phyloP scores from a whole-genome alignment of 2,113 vertebrate genomes.

The Polypterus senegalus region DNA sequence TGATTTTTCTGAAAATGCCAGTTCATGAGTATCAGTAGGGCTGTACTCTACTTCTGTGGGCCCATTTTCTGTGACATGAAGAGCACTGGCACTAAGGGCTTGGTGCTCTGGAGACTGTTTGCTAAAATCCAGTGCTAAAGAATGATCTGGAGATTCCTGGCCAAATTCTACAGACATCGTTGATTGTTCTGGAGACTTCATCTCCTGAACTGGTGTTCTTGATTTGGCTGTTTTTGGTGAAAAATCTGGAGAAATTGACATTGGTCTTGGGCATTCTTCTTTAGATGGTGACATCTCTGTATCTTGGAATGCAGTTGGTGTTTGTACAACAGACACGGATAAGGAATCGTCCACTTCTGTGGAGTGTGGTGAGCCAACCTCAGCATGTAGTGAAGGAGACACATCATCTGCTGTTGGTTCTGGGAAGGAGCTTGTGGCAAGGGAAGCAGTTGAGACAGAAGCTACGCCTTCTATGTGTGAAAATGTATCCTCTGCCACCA shows the following conservation, averaged over 20 bases:
- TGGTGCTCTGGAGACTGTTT: conserved; percentile 84
- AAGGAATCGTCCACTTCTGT: conserved; percentile 95
- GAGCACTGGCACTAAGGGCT: conserved; percentile 35
- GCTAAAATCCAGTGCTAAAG: conserved; percentile 81
- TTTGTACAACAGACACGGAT: conserved; percentile 89
- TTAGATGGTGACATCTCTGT: conserved; percentile 83
- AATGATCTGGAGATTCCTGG: conserved; percentile 83
- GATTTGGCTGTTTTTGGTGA: conserved; percentile 77
- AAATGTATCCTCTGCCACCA: conserved; percentile 85
- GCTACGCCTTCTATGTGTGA: conserved; percentile 81
- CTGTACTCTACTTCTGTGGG: conserved; percentile 88
- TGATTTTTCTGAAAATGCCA: conserved; percentile 42
- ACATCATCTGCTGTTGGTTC: conserved; percentile 85
- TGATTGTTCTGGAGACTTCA: conserved; percentile 75
- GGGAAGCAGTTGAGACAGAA: conserved; percentile 84
- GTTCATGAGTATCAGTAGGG: conserved; percentile 59
- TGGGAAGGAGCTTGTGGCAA: conserved; percentile 86
- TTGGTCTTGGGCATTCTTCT: conserved; percentile 83
- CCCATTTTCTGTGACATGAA: conserved; percentile 80
- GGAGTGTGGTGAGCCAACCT: conserved; percentile 88
- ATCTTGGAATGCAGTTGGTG: conserved; percentile 83
- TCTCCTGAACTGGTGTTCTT: conserved; percentile 54
- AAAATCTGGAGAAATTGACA: conserved; percentile 92
- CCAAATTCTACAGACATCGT: conserved; percentile 74
- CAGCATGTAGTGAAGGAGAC: conserved; percentile 86